Percentiles rank a stretch among this genome's conserved stretches.
phyloP scores from a whole-genome alignment of 2,888 invertebrate species.

The Palloptera scutellata region DNA sequence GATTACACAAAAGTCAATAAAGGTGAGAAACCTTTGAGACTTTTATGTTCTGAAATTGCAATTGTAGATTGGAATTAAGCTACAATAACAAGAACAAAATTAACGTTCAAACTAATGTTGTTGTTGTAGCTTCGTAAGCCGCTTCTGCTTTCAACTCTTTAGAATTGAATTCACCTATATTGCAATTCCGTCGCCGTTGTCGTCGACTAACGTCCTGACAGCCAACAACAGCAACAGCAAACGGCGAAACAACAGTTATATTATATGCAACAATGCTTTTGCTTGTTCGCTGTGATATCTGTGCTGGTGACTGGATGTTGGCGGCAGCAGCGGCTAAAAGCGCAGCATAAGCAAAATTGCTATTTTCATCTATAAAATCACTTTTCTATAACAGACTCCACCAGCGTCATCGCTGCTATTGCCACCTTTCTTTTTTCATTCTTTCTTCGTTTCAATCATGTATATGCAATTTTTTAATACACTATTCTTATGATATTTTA shows the following conservation, averaged over 20 bases:
- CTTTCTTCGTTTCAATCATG: conserved; percentile 3
- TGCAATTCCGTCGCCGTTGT: conserved; percentile 1
- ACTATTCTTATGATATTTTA: conserved; percentile 5
- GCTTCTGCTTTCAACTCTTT: neutral
- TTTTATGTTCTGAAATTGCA: too few species aligned
- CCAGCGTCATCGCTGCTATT: neutral
- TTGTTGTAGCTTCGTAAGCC: neutral
- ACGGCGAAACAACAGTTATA: conserved; percentile 16
- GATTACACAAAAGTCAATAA: too few species aligned
- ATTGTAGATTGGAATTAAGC: too few species aligned
- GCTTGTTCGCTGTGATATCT: neutral
- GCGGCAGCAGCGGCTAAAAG: too few species aligned
- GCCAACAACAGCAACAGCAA: neutral
- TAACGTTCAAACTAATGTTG: neutral
- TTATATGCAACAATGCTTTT: neutral
- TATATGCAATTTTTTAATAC: neutral
- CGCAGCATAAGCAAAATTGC: conserved; percentile 9
- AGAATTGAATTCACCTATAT: conserved; percentile 23
- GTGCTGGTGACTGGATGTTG: too few species aligned
- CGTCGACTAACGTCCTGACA: neutral
- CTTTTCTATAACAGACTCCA: conserved; percentile 26
- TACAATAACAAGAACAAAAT: too few species aligned
- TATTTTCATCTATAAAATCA: conserved; percentile 26
- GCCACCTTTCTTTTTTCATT: neutral
- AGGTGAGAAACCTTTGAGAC: too few species aligned